Base-by-base conservation (phyloP, 2,113 vertebrate species). In the Pithys albifrons region DNA sequence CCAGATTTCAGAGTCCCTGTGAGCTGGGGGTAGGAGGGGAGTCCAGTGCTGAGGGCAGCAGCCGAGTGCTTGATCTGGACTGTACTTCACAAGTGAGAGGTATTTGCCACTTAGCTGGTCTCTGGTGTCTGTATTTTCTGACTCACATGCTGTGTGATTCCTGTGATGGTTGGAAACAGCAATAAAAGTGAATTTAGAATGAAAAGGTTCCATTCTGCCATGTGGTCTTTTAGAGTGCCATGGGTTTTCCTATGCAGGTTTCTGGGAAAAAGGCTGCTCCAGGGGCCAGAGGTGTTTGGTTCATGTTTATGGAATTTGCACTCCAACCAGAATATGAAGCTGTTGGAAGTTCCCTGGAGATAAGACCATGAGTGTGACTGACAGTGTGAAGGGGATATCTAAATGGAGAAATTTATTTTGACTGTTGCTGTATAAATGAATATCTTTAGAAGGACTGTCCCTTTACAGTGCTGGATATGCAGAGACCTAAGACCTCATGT, bases 31-130 rank as follows among this genome's bases (percentile, higher is more conserved):
- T 33, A 24, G 22, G 27, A 10, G 85, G 76, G 83, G 64, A 88
- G 77, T 81, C 58, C 23, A 35, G 52, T 82, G 84, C 90, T 90
- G 96, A 93, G 84, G 93, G 94, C 41, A 83, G 77, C 85, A 95
- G 91, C 95, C 96, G 95, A 86, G 35, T 19, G 23, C 78, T 92
- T 67, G 77, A 76, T 91, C 77, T 51, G 18, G 3, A 31, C 14
- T 96, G 84, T 88, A 91, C 93, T 90, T 90, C 76, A 46, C 58
- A 80, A 83, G 39, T 82, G 92, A 46, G 89, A 92, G 33, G 16
- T 70, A 41, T 96, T 97, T 96, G 93, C 95, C 88, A 91, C 91
- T 97, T 96, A 92, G 80, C 72, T 96, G 94, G 92, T 90, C 89
- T 71, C 84, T 78, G 64, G 51, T 94, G 82, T n/a, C 51, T 95